Conservation (phyloP, 2,888 invertebrate genomes). For the Agrypnus murinus region DNA sequence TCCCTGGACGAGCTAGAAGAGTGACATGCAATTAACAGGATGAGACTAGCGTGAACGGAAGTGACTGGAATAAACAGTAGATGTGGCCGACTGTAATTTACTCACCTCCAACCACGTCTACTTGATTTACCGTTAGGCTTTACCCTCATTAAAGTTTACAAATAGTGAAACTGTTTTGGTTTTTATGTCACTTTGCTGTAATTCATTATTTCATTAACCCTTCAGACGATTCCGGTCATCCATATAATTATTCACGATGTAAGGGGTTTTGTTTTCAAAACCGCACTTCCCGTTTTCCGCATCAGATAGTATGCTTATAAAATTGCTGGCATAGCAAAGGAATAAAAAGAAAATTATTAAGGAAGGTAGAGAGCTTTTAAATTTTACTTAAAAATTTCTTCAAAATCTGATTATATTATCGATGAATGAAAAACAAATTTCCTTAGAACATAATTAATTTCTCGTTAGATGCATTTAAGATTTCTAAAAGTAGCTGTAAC, state of each 20-base stretch:
- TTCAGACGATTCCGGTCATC: conserved; percentile 23
- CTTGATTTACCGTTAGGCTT: conserved; percentile 38
- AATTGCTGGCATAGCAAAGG: too few relatives aligned
- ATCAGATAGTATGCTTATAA: too few relatives aligned
- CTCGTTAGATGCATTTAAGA: too few relatives aligned
- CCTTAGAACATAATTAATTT: too few relatives aligned
- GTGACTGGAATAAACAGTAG: conserved; percentile 45
- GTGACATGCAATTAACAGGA: conserved; percentile 46
- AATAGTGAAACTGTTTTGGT: conserved; percentile 37
- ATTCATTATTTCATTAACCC: conserved; percentile 36
- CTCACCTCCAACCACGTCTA: conserved; percentile 36
- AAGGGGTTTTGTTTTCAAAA: conserved; percentile 17
- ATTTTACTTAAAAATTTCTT: too few relatives aligned
- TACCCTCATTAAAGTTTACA: conserved; percentile 41
- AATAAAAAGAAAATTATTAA: too few relatives aligned
- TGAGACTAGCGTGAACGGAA: conserved; percentile 44
- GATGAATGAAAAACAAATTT: too few relatives aligned
- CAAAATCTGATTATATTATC: too few relatives aligned
- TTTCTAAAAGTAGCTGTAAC: too few relatives aligned
- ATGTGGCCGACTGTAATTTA: conserved; percentile 38
- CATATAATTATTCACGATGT: conserved; percentile 9
- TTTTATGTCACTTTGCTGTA: conserved; percentile 31
- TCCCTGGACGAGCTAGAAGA: conserved; percentile 23
- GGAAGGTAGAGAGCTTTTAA: too few relatives aligned
- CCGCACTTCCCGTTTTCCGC: conserved; percentile 13